Conservation (phyloP, 2,888 invertebrate species). For the Diaperis boleti region DNA sequence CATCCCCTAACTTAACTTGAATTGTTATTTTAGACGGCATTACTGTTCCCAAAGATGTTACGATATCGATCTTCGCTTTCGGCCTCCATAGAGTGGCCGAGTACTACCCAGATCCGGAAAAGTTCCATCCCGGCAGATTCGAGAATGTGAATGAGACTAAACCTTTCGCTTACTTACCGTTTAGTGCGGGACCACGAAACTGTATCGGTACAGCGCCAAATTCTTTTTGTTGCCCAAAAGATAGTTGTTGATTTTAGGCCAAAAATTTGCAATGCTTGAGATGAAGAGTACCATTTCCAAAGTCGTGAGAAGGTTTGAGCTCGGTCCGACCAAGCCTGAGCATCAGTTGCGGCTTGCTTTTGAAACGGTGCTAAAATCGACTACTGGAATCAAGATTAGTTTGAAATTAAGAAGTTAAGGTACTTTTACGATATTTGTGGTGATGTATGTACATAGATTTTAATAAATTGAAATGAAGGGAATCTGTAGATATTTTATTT, state of each 20-base stretch:
- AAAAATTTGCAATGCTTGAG: slow-evolving; percentile 69
- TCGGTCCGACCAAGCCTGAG: slow-evolving; percentile 45
- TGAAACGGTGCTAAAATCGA: slow-evolving; percentile 18
- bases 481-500: too few species aligned
- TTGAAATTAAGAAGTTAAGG: neutral
- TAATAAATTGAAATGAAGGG: too few species aligned
- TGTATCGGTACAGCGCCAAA: slow-evolving; percentile 71
- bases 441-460: too few species aligned
- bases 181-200: slow-evolving; percentile 74
- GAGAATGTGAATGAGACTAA: slow-evolving; percentile 59
- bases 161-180: slow-evolving; percentile 70
- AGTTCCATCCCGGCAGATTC: slow-evolving; percentile 70
- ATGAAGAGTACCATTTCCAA: slow-evolving; percentile 69
- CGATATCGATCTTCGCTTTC: slow-evolving; percentile 64
- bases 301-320: slow-evolving; percentile 67
- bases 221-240: neutral
- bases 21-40: slow-evolving; percentile 42
- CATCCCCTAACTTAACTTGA: slow-evolving; percentile 12
- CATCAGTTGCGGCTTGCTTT: slow-evolving; percentile 36
- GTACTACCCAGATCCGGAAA: slow-evolving; percentile 69
- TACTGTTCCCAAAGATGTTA: slow-evolving; percentile 61
- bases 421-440: too few species aligned
- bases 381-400: slow-evolving; percentile 22
- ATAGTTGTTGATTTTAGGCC: slow-evolving; percentile 55
- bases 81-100: slow-evolving; percentile 62